A percentile compares a stretch with the other conserved stretches of the same genome.
These are phyloP conservation scores for Caenorhabditis tropicalis DNA, from an alignment of 1,140 invertebrate genomes.

Conservation along the genomic window DNA sequence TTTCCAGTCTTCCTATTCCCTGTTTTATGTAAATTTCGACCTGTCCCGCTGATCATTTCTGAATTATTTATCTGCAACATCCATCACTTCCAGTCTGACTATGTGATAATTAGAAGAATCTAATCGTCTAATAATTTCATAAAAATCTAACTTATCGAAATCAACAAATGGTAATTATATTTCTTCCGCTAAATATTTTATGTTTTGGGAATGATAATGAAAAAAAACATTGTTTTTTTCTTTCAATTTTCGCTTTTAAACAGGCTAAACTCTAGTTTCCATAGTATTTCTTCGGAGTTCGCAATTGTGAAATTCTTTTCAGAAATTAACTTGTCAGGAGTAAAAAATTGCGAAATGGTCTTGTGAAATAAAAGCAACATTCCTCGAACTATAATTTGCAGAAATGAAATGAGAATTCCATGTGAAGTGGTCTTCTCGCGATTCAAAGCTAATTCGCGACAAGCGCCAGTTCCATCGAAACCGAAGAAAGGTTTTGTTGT, in stretches of 20 bases:
- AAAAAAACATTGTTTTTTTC: neutral
- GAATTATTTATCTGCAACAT: neutral
- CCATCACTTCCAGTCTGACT: neutral
- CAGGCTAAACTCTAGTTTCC: neutral
- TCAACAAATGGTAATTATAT: neutral
- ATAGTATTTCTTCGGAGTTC: neutral
- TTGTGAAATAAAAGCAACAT: no score
- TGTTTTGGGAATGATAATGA: neutral
- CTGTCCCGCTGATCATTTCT: neutral
- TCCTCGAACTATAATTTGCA: no score
- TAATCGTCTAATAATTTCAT: no score
- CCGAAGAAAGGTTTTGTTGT: neutral
- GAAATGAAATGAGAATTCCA: neutral
- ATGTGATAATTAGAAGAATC: neutral
- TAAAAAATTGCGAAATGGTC: neutral
- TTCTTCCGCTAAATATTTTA: neutral
- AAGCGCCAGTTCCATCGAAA: neutral
- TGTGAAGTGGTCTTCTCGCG: neutral
- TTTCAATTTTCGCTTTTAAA: neutral
- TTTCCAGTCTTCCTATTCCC: constrained; percentile 3
- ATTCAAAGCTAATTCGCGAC: neutral
- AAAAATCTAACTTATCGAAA: neutral
- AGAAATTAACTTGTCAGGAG: no score
- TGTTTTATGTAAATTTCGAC: constrained; percentile 33
- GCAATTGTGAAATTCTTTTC: neutral